phyloP scores from a whole-genome alignment of 2,888 invertebrate species.

The Drosophila maculinotata region DNA sequence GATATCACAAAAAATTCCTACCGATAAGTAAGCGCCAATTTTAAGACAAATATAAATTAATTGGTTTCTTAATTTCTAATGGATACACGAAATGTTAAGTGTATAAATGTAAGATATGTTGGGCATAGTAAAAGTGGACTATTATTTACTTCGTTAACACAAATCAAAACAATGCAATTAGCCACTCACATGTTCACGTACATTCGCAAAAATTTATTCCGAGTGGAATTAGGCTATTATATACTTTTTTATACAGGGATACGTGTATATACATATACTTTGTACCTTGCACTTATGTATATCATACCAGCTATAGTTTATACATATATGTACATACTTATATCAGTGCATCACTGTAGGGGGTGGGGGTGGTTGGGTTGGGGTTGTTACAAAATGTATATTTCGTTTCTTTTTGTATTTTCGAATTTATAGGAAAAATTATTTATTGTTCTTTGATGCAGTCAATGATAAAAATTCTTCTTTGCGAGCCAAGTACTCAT shows the following conservation, averaged over 20 bases:
- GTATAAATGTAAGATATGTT: too few relatives aligned
- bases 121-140: too few relatives aligned
- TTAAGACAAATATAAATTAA: too few relatives aligned
- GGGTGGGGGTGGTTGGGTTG: too few relatives aligned
- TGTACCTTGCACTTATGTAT: slow-evolving; percentile 39
- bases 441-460: slow-evolving; percentile 69
- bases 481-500: slow-evolving; percentile 90
- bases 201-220: too few relatives aligned
- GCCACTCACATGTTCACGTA: too few relatives aligned
- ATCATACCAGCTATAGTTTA: slow-evolving; percentile 58
- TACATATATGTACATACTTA: slow-evolving; percentile 45
- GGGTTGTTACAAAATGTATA: slow-evolving; percentile 58
- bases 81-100: too few relatives aligned
- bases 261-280: slow-evolving; percentile 32
- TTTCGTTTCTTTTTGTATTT: slow-evolving; percentile 26
- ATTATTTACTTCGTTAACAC: too few relatives aligned
- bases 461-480: slow-evolving; percentile 86
- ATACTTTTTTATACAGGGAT: slow-evolving; percentile 35
- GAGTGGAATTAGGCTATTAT: slow-evolving; percentile 36
- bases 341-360: slow-evolving; percentile 68
- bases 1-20: too few relatives aligned
- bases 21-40: too few relatives aligned
- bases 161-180: too few relatives aligned
- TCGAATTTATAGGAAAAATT: slow-evolving; percentile 49
- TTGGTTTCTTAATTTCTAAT: too few relatives aligned